Percentiles rank a stretch among this genome's conserved stretches.
Evolutionary conservation across 2,888 invertebrate genomes (phyloP).

Genomic region (Limnephilus lunatus): DNA sequence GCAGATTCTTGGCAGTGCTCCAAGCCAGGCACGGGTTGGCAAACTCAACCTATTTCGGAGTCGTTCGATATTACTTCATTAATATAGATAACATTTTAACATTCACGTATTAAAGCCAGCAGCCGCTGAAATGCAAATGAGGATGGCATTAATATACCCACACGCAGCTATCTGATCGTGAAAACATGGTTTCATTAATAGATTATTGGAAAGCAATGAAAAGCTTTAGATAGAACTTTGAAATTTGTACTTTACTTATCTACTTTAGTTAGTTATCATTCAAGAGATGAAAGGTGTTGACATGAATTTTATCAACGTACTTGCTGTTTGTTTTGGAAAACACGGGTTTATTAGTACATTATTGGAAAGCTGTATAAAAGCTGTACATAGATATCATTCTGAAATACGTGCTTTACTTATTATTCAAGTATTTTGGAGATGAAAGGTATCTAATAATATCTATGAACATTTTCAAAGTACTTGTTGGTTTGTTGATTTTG

Average conservation of each 20-base stretch:
- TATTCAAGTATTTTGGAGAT: background rate
- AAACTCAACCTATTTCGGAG: constrained; percentile 10
- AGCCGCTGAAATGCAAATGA: background rate
- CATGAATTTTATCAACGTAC: background rate
- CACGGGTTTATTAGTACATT: background rate
- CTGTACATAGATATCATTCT: background rate
- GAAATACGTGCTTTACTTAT: background rate
- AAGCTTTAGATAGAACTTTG: background rate
- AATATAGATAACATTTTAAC: constrained; percentile 30
- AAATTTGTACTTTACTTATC: background rate
- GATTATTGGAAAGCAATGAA: background rate
- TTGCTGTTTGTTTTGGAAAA: background rate
- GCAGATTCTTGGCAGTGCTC: constrained; percentile 18
- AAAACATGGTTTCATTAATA: background rate
- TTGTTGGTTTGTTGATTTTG: constrained; percentile 2
- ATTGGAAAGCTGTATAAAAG: background rate
- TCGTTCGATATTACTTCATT: constrained; percentile 33
- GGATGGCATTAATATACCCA: background rate
- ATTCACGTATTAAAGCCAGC: background rate
- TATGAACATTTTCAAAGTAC: background rate
- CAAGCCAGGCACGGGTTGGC: constrained; percentile 38
- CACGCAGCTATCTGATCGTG: background rate
- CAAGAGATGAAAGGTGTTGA: background rate
- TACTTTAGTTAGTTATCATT: background rate
- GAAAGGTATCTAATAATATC: background rate